Evolutionary conservation across 2,113 vertebrate species (phyloP).

Genomic region (Glaucomys volans): DNA sequence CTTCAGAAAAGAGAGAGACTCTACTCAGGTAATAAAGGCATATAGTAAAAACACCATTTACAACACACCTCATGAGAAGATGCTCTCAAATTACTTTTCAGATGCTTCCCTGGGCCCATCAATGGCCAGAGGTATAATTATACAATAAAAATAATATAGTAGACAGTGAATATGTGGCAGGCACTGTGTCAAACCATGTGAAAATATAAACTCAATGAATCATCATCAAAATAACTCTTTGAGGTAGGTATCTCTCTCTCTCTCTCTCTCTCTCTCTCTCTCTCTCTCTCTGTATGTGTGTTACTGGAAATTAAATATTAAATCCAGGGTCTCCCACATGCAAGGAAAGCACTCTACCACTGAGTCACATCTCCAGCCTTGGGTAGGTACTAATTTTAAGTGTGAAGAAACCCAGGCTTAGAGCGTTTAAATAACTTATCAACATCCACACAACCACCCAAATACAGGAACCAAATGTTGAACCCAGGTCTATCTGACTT

Average conservation of each 20-base stretch:
- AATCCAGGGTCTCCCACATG: too few relatives aligned
- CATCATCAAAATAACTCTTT: not conserved
- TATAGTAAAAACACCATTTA: not conserved
- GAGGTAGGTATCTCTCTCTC: too few relatives aligned
- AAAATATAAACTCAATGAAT: constrained; percentile 33
- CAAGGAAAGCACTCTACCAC: too few relatives aligned
- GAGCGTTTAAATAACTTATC: constrained; percentile 11
- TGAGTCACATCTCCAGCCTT: too few relatives aligned
- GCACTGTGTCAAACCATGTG: not conserved
- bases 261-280: too few relatives aligned
- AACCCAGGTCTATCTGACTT: not conserved
- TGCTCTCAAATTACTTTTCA: not conserved
- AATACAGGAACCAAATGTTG: not conserved
- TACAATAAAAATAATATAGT: not conserved
- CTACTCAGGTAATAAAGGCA: not conserved
- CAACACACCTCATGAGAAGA: not conserved
- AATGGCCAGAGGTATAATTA: not conserved
- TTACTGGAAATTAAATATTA: too few relatives aligned
- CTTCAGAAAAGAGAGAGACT: constrained; percentile 10
- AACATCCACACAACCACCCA: constrained; percentile 34
- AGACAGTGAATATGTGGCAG: not conserved
- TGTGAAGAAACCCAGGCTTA: constrained; percentile 12
- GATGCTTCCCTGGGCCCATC: not conserved
- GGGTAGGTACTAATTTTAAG: not conserved
- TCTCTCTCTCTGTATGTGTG: too few relatives aligned